phyloP scores from a whole-genome alignment of 2,888 invertebrate genomes.

The Camponotus fellah region DNA sequence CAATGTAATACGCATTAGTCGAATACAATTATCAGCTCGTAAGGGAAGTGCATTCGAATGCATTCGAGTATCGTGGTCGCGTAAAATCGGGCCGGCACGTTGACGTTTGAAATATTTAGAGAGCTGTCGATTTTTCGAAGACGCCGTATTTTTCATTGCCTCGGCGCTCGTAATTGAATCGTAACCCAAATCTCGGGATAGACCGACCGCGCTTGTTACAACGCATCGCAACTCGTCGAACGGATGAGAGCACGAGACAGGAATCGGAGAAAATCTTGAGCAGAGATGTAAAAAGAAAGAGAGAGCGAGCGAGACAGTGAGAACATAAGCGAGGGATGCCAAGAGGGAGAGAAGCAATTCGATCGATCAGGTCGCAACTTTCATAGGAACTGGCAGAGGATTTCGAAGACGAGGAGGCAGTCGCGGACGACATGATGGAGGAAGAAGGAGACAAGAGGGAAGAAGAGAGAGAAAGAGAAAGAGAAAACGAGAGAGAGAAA shows the following conservation, averaged over 20 bases:
- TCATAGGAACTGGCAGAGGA: conserved; percentile 69
- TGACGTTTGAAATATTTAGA: conserved; percentile 52
- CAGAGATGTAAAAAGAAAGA: conserved; percentile 14
- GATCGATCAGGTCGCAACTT: conserved; percentile 74
- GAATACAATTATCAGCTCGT: background rate
- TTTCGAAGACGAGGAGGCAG: conserved; percentile 60
- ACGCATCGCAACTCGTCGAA: conserved; percentile 29
- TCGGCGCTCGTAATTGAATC: conserved; percentile 64
- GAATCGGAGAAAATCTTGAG: conserved; percentile 12
- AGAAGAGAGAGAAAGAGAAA: background rate
- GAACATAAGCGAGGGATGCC: conserved; percentile 7
- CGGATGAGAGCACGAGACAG: conserved; percentile 41
- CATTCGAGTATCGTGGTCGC: background rate
- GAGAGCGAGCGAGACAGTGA: background rate
- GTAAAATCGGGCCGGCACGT: conserved; percentile 17
- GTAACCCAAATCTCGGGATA: conserved; percentile 64
- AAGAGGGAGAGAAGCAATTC: conserved; percentile 43
- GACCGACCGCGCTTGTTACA: conserved; percentile 31
- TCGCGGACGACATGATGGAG: conserved; percentile 10
- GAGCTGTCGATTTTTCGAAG: conserved; percentile 46
- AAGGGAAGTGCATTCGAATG: conserved; percentile 7
- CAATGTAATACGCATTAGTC: background rate
- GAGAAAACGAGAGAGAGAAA: conserved; percentile 15
- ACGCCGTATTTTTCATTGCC: conserved; percentile 41
- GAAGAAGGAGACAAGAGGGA: background rate